These are phyloP conservation scores for Micrastur ruficollis DNA, from an alignment of 2,797 vertebrate genomes.

Conservation along the genomic window DNA sequence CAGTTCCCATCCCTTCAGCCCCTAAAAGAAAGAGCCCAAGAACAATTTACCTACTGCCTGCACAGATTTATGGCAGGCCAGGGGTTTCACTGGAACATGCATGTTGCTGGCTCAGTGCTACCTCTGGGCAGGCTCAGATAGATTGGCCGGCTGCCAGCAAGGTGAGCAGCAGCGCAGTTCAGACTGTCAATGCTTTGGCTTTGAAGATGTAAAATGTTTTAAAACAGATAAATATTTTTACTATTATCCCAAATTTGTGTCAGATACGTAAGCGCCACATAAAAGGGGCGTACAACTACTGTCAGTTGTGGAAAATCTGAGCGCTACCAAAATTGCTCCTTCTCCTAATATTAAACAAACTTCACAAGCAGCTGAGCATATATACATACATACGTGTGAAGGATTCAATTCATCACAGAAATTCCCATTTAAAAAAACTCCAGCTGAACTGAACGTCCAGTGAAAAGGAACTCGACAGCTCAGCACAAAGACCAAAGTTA, in stretches of 20 bases:
- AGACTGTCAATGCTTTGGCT: not conserved
- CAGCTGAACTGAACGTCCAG: not conserved
- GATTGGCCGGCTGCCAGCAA: accelerated
- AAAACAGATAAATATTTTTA: not conserved
- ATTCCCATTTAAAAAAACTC: not conserved
- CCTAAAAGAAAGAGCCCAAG: not conserved
- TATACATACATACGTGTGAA: not conserved
- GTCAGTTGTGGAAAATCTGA: not conserved
- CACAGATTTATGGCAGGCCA: not conserved
- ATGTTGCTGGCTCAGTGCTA: not conserved
- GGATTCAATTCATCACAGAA: not conserved
- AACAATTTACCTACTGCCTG: not conserved
- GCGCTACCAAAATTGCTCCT: not conserved
- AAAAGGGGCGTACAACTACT: not conserved
- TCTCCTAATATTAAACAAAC: not conserved
- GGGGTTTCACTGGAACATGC: not conserved
- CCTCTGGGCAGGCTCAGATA: not conserved
- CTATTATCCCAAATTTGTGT: not conserved
- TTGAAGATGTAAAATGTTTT: not conserved
- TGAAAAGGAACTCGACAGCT: not conserved
- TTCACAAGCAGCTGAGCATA: not conserved
- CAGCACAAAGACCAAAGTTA: not conserved
- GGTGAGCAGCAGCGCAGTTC: not conserved
- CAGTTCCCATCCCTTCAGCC: not conserved
- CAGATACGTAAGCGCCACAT: not conserved